Base-by-base conservation (phyloP, 2,888 invertebrate species). In the Microchrysa polita region DNA sequence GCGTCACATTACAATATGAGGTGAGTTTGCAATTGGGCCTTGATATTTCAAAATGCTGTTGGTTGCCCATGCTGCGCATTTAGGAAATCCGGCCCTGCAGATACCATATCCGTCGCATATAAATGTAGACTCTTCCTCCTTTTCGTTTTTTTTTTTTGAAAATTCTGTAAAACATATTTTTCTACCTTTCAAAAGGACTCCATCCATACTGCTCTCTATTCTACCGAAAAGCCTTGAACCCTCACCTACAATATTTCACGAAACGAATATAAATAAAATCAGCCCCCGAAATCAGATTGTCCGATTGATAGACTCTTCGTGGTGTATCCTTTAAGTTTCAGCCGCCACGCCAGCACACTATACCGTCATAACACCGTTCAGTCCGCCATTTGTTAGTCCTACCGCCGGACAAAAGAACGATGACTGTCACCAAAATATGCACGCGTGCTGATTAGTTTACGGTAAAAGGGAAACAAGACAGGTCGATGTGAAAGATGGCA, bases 371-470 rank as follows among this genome's bases (percentile, higher is more conserved):
- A 34, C 4, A 34, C 16, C 65, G n/a, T n/a, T 65, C 48, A 48
- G 48, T 65, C 22, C 27, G 18, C 65, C 48, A 48, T 48, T 65
- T 65, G 20, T 16, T 55, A 34, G 57, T 55, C 57, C 34, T 40
- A 48, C 60, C n/a, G n/a, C n/a, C n/a, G 9, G 44, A 61, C 63
- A 73, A 73, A 75, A 71, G 75, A 71, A 75, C 65, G 75, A 73
- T 73, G 59, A 72, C 69, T 73, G 73, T 75, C 75, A 73, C 65
- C 65, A 73, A 75, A 75, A 73, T 75, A 75, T 75, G 75, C 75
- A 73, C 75, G 75, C 75, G 75, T 75, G 73, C 75, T 75, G 75
- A 75, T 75, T 75, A 75, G 75, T 75, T 75, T 75, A 75, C 73
- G 27, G 27, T 34, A 75, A 69, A 67, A 69, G 57, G 27, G 57